Evolutionary conservation across 2,797 vertebrate genomes (phyloP), one percentile per base, ranked within the genome.

Genomic region (Gorsachius magnificus): DNA sequence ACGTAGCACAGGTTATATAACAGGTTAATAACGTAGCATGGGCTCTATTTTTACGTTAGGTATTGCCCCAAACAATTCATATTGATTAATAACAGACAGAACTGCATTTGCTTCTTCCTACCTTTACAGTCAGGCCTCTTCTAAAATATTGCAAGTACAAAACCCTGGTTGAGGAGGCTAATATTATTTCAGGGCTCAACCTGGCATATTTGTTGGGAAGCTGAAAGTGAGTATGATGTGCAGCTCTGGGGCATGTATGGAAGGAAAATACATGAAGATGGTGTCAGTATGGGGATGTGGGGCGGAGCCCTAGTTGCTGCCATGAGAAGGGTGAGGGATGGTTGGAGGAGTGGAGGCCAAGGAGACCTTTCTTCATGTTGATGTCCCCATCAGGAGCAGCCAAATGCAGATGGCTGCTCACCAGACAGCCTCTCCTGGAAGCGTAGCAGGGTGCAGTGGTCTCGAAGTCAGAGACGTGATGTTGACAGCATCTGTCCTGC

Each of bases 181-280:
- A 3, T 78, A 29, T 48, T 57, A 19, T 45, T 46, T 68, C 7
- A 18, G 45, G 20, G 50, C 29, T 89, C 13, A 26, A 19, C 20
- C 33, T 19, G 29, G 28, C 5, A 1, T 56, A 46, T 89, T 66
- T 69, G 28, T 64, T 71, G 57, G 60, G 25, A 90, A 70, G 43
- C n/a, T 25, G 58, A 61, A 81, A 45, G 38, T 35, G 28, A 36
- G 24, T 21, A 7, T 15, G 33, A 33, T 9, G 5, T 26, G 18
- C 35, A 58, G 66, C 46, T 65, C 26, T 48, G 33, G 19, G 60
- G 8, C 33, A 10, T 0, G 0, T 21, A 13, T 22, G 29, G 24
- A 72, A 70, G 43, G 46, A 66, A 54, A 89, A 13, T 36, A 16
- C 5, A 15, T 38, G 24, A 24, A 36, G 33, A 43, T 0, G 0